Conservation (phyloP, 2,113 vertebrate species). For the Entosphenus tridentatus region DNA sequence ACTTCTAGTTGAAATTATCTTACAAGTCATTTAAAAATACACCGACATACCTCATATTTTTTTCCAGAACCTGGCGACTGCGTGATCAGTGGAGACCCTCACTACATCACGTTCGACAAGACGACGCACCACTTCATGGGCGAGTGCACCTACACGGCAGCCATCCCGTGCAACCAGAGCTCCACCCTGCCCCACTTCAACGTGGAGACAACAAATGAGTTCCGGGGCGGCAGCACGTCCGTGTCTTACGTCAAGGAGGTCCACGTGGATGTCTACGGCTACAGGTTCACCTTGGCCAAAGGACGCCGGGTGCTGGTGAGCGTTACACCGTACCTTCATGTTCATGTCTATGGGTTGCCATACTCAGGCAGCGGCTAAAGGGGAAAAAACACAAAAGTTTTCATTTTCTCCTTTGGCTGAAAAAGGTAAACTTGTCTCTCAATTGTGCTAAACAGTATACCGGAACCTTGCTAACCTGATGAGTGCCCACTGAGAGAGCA, state of each 20-base stretch:
- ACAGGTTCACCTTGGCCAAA: conserved; percentile 31
- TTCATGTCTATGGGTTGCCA: too few relatives aligned
- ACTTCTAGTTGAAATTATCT: too few relatives aligned
- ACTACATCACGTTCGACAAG: conserved; percentile 37
- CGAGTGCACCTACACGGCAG: conserved; percentile 51
- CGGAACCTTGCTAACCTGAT: too few relatives aligned
- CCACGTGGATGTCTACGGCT: conserved; percentile 22
- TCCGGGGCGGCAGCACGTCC: conserved; percentile 32
- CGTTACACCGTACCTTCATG: too few relatives aligned
- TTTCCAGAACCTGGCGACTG: conserved; percentile 9
- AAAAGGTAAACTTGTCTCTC: too few relatives aligned
- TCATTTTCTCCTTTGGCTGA: too few relatives aligned
- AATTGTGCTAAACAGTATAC: too few relatives aligned
- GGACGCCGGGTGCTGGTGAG: conserved; percentile 41
- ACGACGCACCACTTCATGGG: conserved; percentile 52
- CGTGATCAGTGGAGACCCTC: conserved; percentile 20
- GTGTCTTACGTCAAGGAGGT: conserved; percentile 51
- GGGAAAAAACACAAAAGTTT: too few relatives aligned
- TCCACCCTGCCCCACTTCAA: conserved; percentile 28
- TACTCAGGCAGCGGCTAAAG: too few relatives aligned
- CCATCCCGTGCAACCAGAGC: conserved; percentile 28
- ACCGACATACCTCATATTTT: background rate
- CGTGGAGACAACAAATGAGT: conserved; percentile 47
- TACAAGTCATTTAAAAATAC: too few relatives aligned
- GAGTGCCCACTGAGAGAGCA: too few relatives aligned